Evolutionary conservation across 1,140 invertebrate genomes (phyloP), one percentile per base, ranked within the genome.

Genomic region (Heliconius eleuchia): DNA sequence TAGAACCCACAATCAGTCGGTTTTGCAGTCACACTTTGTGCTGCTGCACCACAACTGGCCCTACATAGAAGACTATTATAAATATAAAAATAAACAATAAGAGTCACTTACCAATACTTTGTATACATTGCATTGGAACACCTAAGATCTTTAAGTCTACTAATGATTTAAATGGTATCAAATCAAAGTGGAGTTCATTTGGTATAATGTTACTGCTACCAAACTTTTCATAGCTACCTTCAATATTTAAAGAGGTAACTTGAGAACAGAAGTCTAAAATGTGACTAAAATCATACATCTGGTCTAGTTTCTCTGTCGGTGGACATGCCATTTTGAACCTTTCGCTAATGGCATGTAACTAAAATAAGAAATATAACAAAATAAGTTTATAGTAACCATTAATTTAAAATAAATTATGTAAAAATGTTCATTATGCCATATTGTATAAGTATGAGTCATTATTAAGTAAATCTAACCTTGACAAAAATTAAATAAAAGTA

Each of bases 281-380:
- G 89, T 99, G 98, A 84, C 97, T 98, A 80, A 99, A 97, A 92
- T 99, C 98, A 86, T 96, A 97, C 88, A 95, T 95, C 76, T 93
- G 91, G 80, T 96, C 96, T 77, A 95, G 92, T 71, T 96, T 96
- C 94, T 97, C 96, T 73, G 96, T 94, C 3, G 96, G 95, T 27
- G 98, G 97, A 91, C 98, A 98, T 1, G 98, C 97, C 83, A 98
- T 96, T 90, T 98, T 98, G 13, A 99, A 95, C 84, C 98, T 95
- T 91, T 98, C 97, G 86, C 97, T 98, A 72, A 99, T 97, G 30
- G 98, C 97, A 95, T 98, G 96, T 13, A 99, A 92, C 97, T 99
- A 95, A 75, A 96, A 88, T 66, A 86, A 85, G 55, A 11, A 60
- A 23, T 9, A 66, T 4, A 18, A 1, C 3, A 27, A n/a, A 13